phyloP scores from a whole-genome alignment of 1,140 invertebrate species.

The Daktulosphaira vitifoliae region DNA sequence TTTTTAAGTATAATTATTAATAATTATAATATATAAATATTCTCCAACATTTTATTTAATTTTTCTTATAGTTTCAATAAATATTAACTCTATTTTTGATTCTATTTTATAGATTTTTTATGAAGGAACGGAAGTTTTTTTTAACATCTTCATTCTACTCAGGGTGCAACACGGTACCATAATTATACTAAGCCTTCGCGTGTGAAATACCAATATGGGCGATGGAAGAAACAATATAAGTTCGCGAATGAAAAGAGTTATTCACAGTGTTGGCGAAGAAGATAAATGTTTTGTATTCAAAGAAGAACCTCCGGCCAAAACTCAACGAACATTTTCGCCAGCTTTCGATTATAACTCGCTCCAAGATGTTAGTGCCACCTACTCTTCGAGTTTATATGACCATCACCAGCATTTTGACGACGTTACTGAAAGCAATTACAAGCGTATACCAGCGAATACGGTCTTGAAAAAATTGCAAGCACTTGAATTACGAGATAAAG shows the following conservation, averaged over 20 bases:
- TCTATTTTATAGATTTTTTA: too few species aligned
- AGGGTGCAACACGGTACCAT: too few species aligned
- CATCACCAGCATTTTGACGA: not conserved
- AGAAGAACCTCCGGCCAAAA: constrained; percentile 15
- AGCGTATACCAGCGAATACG: constrained; percentile 1
- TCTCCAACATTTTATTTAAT: too few species aligned
- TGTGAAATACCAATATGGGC: too few species aligned
- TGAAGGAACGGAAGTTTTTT: too few species aligned
- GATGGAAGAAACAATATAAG: not conserved
- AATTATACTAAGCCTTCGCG: too few species aligned
- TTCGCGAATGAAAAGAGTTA: constrained; percentile 1
- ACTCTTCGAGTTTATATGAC: too few species aligned
- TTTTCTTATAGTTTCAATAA: too few species aligned
- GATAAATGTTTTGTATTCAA: not conserved
- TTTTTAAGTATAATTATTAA: too few species aligned
- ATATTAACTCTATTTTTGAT: too few species aligned
- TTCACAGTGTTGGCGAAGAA: not conserved
- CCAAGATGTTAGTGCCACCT: not conserved
- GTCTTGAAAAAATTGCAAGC: constrained; percentile 7
- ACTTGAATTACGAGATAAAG: not conserved
- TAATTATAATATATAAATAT: too few species aligned
- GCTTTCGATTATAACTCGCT: not conserved
- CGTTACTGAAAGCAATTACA: constrained; percentile 15
- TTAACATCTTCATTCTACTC: too few species aligned
- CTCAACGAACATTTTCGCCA: not conserved